Evolutionary conservation across 2,113 vertebrate species (phyloP), one percentile per base, ranked within the genome.

Genomic region (Macquaria ambigua): DNA sequence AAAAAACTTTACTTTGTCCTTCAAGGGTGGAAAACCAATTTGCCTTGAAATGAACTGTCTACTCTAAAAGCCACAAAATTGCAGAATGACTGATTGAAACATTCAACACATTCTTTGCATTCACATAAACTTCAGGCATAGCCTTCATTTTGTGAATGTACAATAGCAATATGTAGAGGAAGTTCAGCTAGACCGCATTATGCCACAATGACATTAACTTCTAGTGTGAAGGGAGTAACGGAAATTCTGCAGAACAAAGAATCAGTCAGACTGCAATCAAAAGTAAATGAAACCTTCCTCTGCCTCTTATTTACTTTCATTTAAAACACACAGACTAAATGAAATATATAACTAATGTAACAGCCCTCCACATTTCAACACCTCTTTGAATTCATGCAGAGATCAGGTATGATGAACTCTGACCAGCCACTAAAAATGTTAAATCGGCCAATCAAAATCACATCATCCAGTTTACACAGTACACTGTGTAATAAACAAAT

Each of bases 1-100:
- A 39, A 39, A 73, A 69, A 81, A 59, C 46, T 15, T 53, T 84
- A 56, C 53, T 12, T 67, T 90, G 71, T 14, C 72, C 76, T 86
- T 83, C 43, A 76, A 83, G 21, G 16, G 43, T 28, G n/a, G 15
- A 70, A 80, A 81, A 68, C 15, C 21, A 28, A 39, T 39, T 52
- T 63, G 21, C 8, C 21, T 39, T 25, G n/a, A 52, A 84, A 74
- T 53, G 18, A 59, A 77, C 14, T 41, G 43, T 68, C 66, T 67
- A 3, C 79, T 80, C 48, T 34, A 69, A 74, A 70, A 74, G 75
- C 28, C 37, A 11, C 52, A 75, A 34, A 59, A 77, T n/a, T 80
- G 55, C 48, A 79, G 20, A 78, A 43, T 3, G 70, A 58, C 74
- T 82, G 64, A 85, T 59, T 75, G 59, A 75, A 81, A 37, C 68